Evolutionary conservation across 1,140 invertebrate species (phyloP).

Genomic region (Aporrectodea caliginosa): DNA sequence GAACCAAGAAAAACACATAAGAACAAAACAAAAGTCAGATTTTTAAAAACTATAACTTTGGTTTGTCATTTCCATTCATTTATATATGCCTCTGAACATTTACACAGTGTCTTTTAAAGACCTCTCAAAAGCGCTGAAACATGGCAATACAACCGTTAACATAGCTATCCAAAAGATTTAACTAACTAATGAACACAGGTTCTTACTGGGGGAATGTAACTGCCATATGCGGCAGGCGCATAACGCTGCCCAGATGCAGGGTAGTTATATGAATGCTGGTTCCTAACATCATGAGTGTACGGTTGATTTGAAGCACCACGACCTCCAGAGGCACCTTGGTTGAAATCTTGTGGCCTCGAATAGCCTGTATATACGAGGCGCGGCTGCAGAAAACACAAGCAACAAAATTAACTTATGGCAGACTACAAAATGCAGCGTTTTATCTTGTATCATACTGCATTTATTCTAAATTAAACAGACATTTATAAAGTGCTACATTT

Average conservation of each 20-base stretch:
- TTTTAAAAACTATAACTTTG: too few relatives aligned
- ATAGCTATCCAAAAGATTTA: too few relatives aligned
- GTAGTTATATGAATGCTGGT: background rate
- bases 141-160: too few relatives aligned
- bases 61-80: too few relatives aligned
- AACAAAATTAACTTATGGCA: too few relatives aligned
- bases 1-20: too few relatives aligned
- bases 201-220: constrained; percentile 13
- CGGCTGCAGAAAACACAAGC: background rate
- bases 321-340: background rate
- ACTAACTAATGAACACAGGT: background rate
- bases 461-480: background rate
- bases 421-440: too few relatives aligned
- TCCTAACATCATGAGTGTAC: background rate
- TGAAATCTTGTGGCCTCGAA: background rate
- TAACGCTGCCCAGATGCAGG: background rate
- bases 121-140: too few relatives aligned
- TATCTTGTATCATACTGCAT: background rate
- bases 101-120: too few relatives aligned
- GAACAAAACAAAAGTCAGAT: too few relatives aligned
- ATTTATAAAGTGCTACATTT: background rate
- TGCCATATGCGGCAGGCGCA: constrained; percentile 13
- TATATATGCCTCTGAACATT: too few relatives aligned
- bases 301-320: background rate
- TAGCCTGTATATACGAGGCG: background rate